A percentile compares a stretch with the other conserved stretches of the same genome.
These are phyloP conservation scores for Coluber constrictor DNA, from an alignment of 2,797 vertebrate genomes.

Conservation along the genomic window DNA sequence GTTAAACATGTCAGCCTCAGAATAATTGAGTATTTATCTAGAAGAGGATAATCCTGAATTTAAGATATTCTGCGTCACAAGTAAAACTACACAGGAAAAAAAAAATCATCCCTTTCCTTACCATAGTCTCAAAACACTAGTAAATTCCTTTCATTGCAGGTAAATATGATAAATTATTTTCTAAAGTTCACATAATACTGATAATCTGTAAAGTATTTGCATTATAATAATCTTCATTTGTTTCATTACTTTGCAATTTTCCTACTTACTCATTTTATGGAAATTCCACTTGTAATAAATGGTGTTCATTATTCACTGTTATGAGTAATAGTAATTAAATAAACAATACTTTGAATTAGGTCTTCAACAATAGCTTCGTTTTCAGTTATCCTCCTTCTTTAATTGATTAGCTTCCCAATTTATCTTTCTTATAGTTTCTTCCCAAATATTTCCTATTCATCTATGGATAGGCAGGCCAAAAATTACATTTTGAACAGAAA, in stretches of 20 bases:
- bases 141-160: not conserved
- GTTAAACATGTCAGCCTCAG: constrained; percentile 24
- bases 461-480: not conserved
- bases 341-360: constrained; percentile 16
- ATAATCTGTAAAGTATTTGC: not conserved
- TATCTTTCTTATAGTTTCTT: constrained; percentile 44
- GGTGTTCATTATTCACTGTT: not conserved
- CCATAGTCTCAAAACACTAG: not conserved
- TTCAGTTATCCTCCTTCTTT: constrained; percentile 36
- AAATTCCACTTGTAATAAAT: not conserved
- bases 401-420: constrained; percentile 44
- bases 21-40: not conserved
- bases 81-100: not conserved
- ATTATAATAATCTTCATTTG: not conserved
- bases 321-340: not conserved
- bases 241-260: not conserved
- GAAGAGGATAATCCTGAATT: not conserved
- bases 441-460: constrained; percentile 45
- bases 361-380: constrained; percentile 13
- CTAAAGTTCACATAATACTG: not conserved
- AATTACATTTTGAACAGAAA: constrained; percentile 20
- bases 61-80: not conserved
- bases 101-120: not conserved
- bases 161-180: not conserved
- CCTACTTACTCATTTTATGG: not conserved